Conservation (phyloP, 2,797 vertebrate genomes). For the Myoxocephalus aenaeus region DNA sequence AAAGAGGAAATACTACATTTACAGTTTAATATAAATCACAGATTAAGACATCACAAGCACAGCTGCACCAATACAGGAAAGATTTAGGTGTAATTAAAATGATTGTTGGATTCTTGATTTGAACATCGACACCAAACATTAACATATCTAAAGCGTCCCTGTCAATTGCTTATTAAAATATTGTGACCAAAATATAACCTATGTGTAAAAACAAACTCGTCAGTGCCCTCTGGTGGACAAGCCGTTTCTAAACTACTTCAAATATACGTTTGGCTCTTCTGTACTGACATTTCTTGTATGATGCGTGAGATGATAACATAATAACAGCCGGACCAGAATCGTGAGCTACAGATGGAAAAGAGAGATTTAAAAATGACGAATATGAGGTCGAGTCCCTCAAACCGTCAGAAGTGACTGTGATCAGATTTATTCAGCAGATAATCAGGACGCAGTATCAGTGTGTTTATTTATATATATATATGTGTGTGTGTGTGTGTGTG, state of each 20-base stretch:
- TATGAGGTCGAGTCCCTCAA: neutral
- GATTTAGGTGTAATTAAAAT: too few species aligned
- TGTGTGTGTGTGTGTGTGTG: constrained; percentile 15
- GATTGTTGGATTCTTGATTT: too few species aligned
- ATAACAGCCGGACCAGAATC: neutral
- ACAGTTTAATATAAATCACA: neutral
- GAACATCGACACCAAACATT: too few species aligned
- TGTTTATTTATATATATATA: neutral
- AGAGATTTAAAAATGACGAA: neutral
- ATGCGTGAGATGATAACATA: neutral
- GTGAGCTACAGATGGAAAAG: fast-evolving
- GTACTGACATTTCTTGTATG: neutral
- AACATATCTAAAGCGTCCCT: neutral
- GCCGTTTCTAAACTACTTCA: neutral
- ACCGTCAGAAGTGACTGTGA: neutral
- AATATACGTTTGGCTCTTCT: neutral
- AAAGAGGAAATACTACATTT: neutral
- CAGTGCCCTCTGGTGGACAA: neutral
- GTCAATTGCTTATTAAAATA: neutral
- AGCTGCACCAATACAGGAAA: neutral
- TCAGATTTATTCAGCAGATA: neutral
- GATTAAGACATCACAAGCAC: neutral
- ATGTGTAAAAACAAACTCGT: neutral
- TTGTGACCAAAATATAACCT: neutral
- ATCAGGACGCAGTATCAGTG: too few species aligned